A percentile compares a stretch with the other conserved stretches of the same genome.
Evolutionary conservation across 2,797 vertebrate genomes (phyloP).

Genomic region (Tarsius wallacei): DNA sequence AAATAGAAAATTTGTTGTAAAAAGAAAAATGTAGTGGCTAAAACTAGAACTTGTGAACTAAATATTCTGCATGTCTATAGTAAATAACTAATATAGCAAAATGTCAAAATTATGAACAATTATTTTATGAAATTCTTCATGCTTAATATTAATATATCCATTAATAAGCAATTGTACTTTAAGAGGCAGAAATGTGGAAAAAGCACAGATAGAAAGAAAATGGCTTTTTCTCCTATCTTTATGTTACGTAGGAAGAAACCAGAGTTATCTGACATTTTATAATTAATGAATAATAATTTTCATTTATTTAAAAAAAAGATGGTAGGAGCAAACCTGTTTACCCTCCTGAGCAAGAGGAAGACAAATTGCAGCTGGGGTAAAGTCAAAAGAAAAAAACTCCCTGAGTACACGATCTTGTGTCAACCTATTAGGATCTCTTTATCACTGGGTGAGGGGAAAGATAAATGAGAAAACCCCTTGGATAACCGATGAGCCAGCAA

Average conservation of each 20-base stretch:
- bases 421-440: neutral
- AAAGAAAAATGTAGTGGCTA: neutral
- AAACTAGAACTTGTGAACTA: neutral
- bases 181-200: neutral
- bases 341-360: neutral
- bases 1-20: neutral
- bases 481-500: neutral
- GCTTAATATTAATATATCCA: neutral
- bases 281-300: neutral
- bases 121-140: neutral
- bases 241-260: neutral
- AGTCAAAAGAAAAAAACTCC: neutral
- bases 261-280: conserved; percentile 5
- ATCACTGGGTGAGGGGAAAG: neutral
- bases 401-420: no score
- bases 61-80: neutral
- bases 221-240: neutral
- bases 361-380: neutral
- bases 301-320: neutral
- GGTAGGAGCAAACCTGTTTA: neutral
- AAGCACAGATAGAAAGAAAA: neutral
- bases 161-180: neutral
- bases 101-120: neutral
- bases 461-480: neutral
- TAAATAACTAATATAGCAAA: neutral